Percentiles rank a stretch among this genome's conserved stretches.
Evolutionary conservation across 2,888 invertebrate species (phyloP).

Genomic region (Drosophila mayaguana): DNA sequence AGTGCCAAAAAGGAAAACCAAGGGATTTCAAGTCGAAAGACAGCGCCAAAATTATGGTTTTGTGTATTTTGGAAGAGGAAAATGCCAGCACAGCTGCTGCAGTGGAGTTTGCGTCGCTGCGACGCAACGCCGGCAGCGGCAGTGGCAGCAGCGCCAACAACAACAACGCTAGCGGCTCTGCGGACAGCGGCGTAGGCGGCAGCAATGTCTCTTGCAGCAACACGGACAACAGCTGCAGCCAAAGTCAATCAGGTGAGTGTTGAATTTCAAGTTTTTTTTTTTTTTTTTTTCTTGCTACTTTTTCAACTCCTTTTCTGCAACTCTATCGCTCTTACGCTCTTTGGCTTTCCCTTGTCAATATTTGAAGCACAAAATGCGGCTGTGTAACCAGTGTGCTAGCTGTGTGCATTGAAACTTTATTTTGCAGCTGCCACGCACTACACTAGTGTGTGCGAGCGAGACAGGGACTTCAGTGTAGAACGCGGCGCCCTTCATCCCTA

Average conservation of each 20-base stretch:
- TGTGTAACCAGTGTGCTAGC: slow-evolving; percentile 35
- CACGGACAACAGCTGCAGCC: slow-evolving; percentile 80
- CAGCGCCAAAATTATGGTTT: slow-evolving; percentile 86
- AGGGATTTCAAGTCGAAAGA: slow-evolving; percentile 23
- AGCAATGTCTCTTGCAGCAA: slow-evolving; percentile 72
- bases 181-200: slow-evolving; percentile 71
- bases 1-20: slow-evolving; percentile 50
- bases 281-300: slow-evolving; percentile 8
- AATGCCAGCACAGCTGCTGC: slow-evolving; percentile 61
- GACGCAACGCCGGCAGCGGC: slow-evolving; percentile 36
- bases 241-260: slow-evolving; percentile 80
- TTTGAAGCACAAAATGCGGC: slow-evolving; percentile 5
- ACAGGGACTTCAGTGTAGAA: slow-evolving; percentile 7
- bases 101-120: slow-evolving; percentile 49
- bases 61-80: slow-evolving; percentile 88
- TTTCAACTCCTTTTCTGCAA: slow-evolving; percentile 15
- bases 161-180: slow-evolving; percentile 64
- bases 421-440: slow-evolving; percentile 48
- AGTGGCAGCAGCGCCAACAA: slow-evolving; percentile 43
- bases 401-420: slow-evolving; percentile 36
- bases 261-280: slow-evolving; percentile 54
- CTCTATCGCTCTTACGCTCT: slow-evolving; percentile 21
- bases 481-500: slow-evolving; percentile 50
- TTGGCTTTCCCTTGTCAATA: slow-evolving; percentile 40
- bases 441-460: slow-evolving; percentile 3